A percentile compares a stretch with the other conserved stretches of the same genome.
Conservation (phyloP, 2,888 invertebrate genomes). For the Patella caerulea region DNA sequence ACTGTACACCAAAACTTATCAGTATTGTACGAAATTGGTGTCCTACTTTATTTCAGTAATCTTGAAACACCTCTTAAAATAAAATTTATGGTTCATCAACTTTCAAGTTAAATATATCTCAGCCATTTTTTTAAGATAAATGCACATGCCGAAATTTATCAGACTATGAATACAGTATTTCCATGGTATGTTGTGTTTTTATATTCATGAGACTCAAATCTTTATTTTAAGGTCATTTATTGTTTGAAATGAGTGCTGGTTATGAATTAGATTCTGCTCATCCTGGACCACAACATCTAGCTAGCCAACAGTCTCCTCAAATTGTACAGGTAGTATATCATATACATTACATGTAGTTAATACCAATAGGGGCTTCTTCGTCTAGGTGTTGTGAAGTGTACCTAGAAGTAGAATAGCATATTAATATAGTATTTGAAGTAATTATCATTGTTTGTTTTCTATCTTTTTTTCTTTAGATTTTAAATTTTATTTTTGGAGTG, state of each 20-base stretch:
- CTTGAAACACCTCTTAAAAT: too few relatives aligned
- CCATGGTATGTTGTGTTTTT: background rate
- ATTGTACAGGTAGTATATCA: constrained; percentile 32
- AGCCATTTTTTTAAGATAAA: background rate
- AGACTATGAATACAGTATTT: background rate
- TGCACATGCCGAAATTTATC: background rate
- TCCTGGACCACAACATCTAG: constrained; percentile 82
- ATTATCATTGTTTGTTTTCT: background rate
- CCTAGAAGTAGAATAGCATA: too few relatives aligned
- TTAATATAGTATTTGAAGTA: too few relatives aligned
- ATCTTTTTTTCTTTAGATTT: constrained; percentile 47
- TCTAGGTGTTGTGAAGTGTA: too few relatives aligned
- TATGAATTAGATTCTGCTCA: constrained; percentile 83
- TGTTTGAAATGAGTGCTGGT: constrained; percentile 93
- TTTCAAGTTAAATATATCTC: background rate
- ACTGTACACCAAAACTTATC: too few relatives aligned
- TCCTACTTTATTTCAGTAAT: too few relatives aligned
- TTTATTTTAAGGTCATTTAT: constrained; percentile 77
- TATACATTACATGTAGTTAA: too few relatives aligned
- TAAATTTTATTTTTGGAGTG: constrained; percentile 62
- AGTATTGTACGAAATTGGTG: too few relatives aligned
- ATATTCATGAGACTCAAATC: constrained; percentile 42
- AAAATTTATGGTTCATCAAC: background rate
- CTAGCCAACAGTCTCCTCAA: constrained; percentile 72
- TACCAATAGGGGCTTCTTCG: too few relatives aligned